Conservation (phyloP, 2,797 vertebrate species). For the Smutsia temminckii region DNA sequence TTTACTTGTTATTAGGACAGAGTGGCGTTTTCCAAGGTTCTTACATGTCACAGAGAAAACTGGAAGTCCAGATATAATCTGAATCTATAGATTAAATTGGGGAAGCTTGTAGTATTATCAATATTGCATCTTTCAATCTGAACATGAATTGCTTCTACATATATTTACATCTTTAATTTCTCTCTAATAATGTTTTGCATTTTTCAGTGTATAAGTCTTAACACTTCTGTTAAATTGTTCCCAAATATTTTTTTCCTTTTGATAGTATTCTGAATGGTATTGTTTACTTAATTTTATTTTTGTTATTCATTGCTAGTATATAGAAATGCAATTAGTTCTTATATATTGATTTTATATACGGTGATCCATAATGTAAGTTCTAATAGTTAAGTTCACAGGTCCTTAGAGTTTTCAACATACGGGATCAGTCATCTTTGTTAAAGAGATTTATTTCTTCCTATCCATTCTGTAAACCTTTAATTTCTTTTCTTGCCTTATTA, state of each 20-base stretch:
- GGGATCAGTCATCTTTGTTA: neutral
- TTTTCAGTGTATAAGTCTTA: neutral
- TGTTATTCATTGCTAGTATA: neutral
- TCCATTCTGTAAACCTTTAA: neutral
- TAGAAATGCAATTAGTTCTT: neutral
- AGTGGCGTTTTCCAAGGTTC: neutral
- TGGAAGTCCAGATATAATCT: neutral
- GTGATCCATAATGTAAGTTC: neutral
- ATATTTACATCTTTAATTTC: neutral
- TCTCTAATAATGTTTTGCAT: neutral
- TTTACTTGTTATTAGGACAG: neutral
- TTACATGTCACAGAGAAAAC: neutral
- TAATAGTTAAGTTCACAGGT: neutral
- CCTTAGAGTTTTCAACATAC: neutral
- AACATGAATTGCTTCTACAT: neutral
- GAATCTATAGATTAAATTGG: neutral
- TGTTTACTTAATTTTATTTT: neutral
- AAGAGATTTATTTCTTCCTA: neutral
- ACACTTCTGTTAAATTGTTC: neutral
- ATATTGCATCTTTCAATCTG: neutral
- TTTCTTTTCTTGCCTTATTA: neutral
- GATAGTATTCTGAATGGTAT: neutral
- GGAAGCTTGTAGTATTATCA: neutral
- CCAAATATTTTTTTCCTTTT: neutral
- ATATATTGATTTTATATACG: neutral